A percentile compares a stretch with the other conserved stretches of the same genome.
Conservation (phyloP, 2,797 vertebrate genomes). For the Fistularia commersonii region DNA sequence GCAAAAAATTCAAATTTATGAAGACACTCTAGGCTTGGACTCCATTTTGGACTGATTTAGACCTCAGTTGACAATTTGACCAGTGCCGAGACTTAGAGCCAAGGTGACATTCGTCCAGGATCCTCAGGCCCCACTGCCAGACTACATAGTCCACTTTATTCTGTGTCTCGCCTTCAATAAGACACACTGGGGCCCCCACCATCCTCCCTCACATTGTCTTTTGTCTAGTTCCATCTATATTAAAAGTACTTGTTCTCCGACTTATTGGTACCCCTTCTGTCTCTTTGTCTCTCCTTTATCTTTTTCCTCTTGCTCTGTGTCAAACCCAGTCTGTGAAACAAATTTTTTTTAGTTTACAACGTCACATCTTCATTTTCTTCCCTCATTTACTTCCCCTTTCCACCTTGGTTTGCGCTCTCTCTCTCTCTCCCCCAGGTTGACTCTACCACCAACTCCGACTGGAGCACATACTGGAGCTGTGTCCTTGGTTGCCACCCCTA, state of each 20-base stretch:
- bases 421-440: constrained; percentile 28
- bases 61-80: constrained; percentile 68
- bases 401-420: constrained; percentile 24
- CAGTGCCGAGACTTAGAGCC: constrained; percentile 60
- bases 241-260: constrained; percentile 18
- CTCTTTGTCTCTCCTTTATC: constrained; percentile 22
- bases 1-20: too few species aligned
- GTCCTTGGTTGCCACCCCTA: constrained; percentile 58
- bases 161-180: constrained; percentile 46
- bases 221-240: constrained; percentile 32
- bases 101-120: constrained; percentile 71
- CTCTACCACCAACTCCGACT: constrained; percentile 37
- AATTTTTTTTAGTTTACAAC: constrained; percentile 21
- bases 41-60: constrained; percentile 61
- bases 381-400: constrained; percentile 7
- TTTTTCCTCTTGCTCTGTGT: constrained; percentile 12
- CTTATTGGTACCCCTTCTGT: constrained; percentile 30
- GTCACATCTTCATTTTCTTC: constrained; percentile 12
- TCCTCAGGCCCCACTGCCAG: constrained; percentile 70
- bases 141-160: constrained; percentile 53
- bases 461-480: constrained; percentile 53
- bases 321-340: constrained; percentile 26
- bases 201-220: constrained; percentile 44
- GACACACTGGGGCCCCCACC: constrained; percentile 36
- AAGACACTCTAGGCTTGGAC: constrained; percentile 39